phyloP scores from a whole-genome alignment of 2,797 vertebrate species.

The Oceanodroma leucorhoa region DNA sequence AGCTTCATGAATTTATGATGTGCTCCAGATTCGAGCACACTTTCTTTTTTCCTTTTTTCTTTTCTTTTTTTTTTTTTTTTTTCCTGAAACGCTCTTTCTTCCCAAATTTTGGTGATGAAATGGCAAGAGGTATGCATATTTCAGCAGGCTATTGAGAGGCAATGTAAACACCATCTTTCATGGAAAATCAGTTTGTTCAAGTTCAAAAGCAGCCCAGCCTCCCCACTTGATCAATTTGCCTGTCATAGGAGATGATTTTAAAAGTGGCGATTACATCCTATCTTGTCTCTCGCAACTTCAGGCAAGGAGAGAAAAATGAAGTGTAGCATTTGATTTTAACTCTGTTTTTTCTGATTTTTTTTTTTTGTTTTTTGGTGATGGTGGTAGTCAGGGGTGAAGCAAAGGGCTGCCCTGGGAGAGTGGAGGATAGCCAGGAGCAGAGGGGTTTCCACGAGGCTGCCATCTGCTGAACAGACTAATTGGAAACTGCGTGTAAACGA shows the following conservation, averaged over 20 bases:
- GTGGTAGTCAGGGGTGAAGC: neutral
- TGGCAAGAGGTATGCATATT: neutral
- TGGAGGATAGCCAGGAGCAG: neutral
- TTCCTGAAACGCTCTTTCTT: neutral
- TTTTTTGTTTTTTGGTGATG: neutral
- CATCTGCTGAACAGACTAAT: neutral
- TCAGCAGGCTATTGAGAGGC: neutral
- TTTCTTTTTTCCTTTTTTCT: neutral
- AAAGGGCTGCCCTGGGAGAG: neutral
- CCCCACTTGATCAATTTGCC: conserved; percentile 34
- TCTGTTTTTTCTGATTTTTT: neutral
- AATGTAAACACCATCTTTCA: conserved; percentile 7
- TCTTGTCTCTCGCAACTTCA: neutral
- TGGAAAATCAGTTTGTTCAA: neutral
- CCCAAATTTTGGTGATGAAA: conserved; percentile 3
- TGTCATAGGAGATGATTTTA: conserved; percentile 49
- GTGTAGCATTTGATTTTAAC: neutral
- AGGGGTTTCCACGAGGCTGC: neutral
- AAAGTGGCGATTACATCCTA: conserved; percentile 7
- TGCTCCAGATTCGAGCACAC: neutral
- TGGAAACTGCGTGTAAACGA: neutral
- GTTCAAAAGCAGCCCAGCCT: neutral
- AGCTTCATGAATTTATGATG: conserved; percentile 58
- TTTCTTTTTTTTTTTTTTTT: no score
- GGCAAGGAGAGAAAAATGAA: neutral